These are phyloP conservation scores for Ictalurus furcatus DNA, from an alignment of 2,113 vertebrate genomes.

Conservation along the genomic window DNA sequence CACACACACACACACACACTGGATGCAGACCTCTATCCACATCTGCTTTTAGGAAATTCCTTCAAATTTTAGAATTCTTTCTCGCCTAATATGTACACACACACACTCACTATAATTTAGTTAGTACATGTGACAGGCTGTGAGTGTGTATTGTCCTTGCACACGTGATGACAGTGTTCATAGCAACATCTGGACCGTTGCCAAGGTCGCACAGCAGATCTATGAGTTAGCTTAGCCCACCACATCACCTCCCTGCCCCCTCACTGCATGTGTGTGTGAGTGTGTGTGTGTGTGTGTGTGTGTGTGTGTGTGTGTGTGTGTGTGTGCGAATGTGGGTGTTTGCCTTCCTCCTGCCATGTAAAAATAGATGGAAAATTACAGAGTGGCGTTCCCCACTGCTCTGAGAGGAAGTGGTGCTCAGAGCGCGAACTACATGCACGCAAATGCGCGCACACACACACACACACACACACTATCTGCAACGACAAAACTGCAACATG, in stretches of 20 bases:
- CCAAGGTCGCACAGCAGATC: conserved; percentile 40
- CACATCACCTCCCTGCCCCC: background rate
- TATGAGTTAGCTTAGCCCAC: conserved; percentile 15
- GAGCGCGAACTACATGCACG: conserved; percentile 14
- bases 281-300: conserved; percentile 43
- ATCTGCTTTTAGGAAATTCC: conserved; percentile 62
- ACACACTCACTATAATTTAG: conserved; percentile 27
- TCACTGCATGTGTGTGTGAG: conserved; percentile 31
- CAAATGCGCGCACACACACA: background rate
- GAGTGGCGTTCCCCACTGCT: conserved; percentile 54
- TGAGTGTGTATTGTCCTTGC: conserved; percentile 1
- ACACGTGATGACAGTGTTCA: background rate
- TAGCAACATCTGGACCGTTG: conserved; percentile 35
- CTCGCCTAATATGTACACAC: conserved; percentile 46
- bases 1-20: conserved; percentile 31
- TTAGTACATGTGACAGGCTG: background rate
- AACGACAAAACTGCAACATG: background rate
- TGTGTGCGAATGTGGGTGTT: conserved; percentile 42
- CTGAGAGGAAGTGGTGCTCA: conserved; percentile 53
- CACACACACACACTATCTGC: conserved; percentile 13
- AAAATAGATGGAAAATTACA: conserved; percentile 62
- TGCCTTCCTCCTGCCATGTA: conserved; percentile 51
- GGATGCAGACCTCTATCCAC: conserved; percentile 63
- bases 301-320: conserved; percentile 45
- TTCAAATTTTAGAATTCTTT: conserved; percentile 34